These are phyloP conservation scores for Dryobates pubescens DNA, from an alignment of 2,797 vertebrate species.

Conservation along the genomic window DNA sequence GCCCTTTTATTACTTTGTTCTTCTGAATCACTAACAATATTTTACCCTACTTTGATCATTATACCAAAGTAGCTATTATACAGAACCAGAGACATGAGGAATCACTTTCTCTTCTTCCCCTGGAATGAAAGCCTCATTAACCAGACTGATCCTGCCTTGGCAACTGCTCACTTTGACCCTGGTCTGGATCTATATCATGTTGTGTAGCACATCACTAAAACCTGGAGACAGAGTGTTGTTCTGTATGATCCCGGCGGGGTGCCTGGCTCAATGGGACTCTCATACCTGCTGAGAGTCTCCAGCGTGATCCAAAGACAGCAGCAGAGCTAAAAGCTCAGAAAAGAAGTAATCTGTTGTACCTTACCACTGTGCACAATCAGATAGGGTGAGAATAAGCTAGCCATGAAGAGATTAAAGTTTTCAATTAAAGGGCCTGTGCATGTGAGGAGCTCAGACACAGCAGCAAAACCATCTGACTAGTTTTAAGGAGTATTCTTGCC, in stretches of 20 bases:
- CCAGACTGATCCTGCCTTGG: conserved; percentile 18
- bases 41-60: conserved; percentile 38
- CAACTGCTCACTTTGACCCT: conserved; percentile 23
- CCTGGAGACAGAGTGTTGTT: background rate
- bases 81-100: background rate
- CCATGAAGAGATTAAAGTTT: background rate
- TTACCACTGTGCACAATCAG: background rate
- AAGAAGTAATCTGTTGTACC: background rate
- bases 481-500: background rate
- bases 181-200: background rate
- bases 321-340: conserved; percentile 13
- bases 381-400: background rate
- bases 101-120: conserved; percentile 24
- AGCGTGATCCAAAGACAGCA: conserved; percentile 12
- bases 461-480: background rate
- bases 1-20: conserved; percentile 50
- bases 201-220: background rate
- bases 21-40: conserved; percentile 41
- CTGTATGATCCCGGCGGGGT: background rate
- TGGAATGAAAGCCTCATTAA: conserved; percentile 56
- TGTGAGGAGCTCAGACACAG: background rate
- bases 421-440: background rate
- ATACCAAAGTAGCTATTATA: conserved; percentile 36
- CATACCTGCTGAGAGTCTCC: conserved; percentile 28
- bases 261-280: background rate